Evolutionary conservation across 2,113 vertebrate species (phyloP).

Genomic region (Strix aluco): DNA sequence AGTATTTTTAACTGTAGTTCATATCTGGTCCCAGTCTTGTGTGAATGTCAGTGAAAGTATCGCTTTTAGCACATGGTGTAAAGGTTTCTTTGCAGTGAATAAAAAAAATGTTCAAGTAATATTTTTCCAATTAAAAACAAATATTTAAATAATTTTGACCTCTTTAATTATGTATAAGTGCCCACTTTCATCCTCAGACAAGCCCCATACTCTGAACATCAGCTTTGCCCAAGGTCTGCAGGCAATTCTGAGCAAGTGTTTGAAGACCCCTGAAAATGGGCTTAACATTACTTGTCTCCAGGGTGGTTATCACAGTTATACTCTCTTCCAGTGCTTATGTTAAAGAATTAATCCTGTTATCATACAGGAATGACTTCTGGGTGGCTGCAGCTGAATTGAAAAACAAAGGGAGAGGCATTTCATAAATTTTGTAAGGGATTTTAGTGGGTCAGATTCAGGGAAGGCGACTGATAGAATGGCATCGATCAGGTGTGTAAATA

Average conservation of each 20-base stretch:
- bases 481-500: neutral
- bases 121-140: neutral
- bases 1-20: neutral
- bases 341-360: neutral
- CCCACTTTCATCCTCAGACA: neutral
- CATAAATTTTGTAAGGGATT: neutral
- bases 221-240: neutral
- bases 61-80: neutral
- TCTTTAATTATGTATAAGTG: neutral
- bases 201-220: neutral
- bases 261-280: slow-evolving; percentile 3
- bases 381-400: neutral
- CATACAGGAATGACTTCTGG: neutral
- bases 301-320: neutral
- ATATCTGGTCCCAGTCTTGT: neutral
- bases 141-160: neutral
- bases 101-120: neutral
- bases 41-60: neutral
- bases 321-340: neutral
- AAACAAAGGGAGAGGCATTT: neutral
- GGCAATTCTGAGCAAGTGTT: neutral
- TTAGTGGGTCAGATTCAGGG: neutral
- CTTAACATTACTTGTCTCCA: neutral
- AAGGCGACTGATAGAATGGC: neutral
- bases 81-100: neutral